A percentile compares a stretch with the other conserved stretches of the same genome.
Conservation (phyloP, 2,797 vertebrate genomes). For the Meda fulgida region DNA sequence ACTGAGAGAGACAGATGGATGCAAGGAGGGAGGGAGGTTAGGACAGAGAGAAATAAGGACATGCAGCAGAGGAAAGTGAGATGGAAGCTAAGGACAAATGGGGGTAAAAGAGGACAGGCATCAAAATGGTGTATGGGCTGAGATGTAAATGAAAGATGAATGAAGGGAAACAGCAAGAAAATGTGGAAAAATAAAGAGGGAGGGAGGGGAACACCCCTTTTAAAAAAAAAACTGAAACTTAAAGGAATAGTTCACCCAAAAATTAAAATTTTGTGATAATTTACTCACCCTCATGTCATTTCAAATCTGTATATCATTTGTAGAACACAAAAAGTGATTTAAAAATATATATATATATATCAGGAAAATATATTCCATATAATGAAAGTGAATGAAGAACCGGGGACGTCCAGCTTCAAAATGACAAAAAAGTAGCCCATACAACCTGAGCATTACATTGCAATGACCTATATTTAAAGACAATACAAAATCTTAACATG, state of each 20-base stretch:
- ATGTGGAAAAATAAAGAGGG: background rate
- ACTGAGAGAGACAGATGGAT: conserved; percentile 37
- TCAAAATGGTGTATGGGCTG: background rate
- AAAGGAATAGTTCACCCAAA: background rate
- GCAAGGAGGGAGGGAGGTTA: conserved; percentile 21
- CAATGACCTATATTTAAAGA: background rate
- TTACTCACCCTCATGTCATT: background rate
- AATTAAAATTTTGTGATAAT: background rate
- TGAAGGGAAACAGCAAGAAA: background rate
- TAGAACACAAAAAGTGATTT: background rate
- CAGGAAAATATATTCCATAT: background rate
- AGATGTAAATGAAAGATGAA: conserved; percentile 23
- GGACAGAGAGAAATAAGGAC: conserved; percentile 14
- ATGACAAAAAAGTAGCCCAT: background rate
- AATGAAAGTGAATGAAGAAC: background rate
- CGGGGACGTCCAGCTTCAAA: background rate
- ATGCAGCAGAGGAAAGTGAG: conserved; percentile 16
- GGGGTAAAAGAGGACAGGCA: background rate
- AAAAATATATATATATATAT: background rate
- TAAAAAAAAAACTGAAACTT: background rate
- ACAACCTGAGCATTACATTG: background rate
- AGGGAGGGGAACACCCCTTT: background rate
- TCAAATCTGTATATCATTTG: background rate
- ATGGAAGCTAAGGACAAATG: conserved; percentile 5
- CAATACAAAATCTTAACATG: background rate